Percentiles rank a stretch among this genome's conserved stretches.
Evolutionary conservation across 2,113 vertebrate genomes (phyloP).

Genomic region (Mustela nigripes): DNA sequence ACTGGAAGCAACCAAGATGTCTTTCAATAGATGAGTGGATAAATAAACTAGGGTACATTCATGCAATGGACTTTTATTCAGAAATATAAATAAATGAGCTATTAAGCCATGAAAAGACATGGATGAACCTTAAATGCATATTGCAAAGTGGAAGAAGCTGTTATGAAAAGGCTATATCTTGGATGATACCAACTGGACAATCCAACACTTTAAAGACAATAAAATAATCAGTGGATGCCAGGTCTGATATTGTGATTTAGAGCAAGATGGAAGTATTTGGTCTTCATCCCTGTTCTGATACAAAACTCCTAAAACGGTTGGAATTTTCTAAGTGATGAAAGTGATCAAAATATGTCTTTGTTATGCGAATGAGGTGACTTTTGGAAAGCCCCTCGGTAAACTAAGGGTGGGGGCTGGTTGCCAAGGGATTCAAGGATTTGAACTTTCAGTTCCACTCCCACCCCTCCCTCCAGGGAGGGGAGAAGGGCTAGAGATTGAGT

Average conservation of each 20-base stretch:
- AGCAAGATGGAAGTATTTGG: not conserved
- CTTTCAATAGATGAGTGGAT: not conserved
- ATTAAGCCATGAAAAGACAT: not conserved
- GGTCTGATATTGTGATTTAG: not conserved
- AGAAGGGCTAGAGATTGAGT: not conserved
- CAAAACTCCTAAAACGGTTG: not conserved
- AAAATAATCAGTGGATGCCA: not conserved
- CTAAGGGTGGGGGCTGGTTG: not conserved
- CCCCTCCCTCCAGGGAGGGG: not conserved
- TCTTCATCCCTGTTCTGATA: not conserved
- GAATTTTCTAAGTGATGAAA: not conserved
- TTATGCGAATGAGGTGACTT: not conserved
- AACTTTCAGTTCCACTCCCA: not conserved
- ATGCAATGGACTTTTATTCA: not conserved
- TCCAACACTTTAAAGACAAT: not conserved
- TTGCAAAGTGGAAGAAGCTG: not conserved
- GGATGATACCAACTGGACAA: not conserved
- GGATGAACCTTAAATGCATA: not conserved
- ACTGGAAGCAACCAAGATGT: not conserved
- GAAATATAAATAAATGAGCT: not conserved
- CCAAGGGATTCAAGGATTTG: not conserved
- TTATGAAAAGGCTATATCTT: not conserved
- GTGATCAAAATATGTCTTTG: not conserved
- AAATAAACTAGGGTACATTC: not conserved
- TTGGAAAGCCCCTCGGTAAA: not conserved